Conservation (phyloP, 2,888 invertebrate genomes). For the Phorcus lineatus region DNA sequence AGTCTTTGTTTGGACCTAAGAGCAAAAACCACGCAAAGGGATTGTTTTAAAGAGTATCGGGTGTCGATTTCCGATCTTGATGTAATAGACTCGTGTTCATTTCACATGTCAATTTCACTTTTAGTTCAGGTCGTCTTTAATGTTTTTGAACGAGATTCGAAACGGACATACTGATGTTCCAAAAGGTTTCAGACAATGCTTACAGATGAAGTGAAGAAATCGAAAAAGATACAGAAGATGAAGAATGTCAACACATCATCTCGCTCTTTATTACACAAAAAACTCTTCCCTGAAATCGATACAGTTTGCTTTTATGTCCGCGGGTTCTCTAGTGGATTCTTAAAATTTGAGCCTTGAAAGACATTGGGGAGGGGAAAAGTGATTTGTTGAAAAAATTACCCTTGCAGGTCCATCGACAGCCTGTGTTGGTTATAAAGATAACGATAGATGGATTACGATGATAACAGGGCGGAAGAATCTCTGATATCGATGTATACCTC, state of each 20-base stretch:
- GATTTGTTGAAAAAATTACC: not conserved
- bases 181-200: not conserved
- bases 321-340: not conserved
- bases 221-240: not conserved
- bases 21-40: too few relatives aligned
- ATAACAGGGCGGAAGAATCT: too few relatives aligned
- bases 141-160: not conserved
- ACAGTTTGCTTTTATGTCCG: not conserved
- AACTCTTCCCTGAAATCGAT: not conserved
- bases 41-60: not conserved
- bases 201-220: not conserved
- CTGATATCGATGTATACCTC: too few relatives aligned
- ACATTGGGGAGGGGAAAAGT: not conserved
- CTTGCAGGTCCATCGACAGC: not conserved
- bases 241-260: not conserved
- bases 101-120: not conserved
- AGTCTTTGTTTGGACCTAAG: too few relatives aligned
- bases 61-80: not conserved
- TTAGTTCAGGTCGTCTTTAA: not conserved
- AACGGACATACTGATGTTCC: not conserved
- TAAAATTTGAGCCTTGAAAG: not conserved
- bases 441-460: too few relatives aligned
- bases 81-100: conserved; percentile 10
- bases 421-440: too few relatives aligned
- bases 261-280: not conserved